Conservation (phyloP, 1,140 invertebrate genomes). For the Pseudomyrmex sp. region DNA sequence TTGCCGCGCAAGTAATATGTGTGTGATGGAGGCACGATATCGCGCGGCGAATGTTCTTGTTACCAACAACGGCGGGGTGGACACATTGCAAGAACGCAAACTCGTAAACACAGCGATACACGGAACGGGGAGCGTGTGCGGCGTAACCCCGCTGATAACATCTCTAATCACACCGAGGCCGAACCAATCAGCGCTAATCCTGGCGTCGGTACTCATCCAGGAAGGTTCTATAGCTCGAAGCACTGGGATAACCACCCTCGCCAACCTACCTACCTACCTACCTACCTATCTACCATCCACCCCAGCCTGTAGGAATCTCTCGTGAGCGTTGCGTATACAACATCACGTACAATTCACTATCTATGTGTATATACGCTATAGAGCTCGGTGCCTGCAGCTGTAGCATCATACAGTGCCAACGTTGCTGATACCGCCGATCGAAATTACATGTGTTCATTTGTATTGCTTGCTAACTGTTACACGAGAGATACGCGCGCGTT, state of each 20-base stretch:
- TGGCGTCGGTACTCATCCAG: slow-evolving; percentile 80
- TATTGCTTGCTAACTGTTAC: slow-evolving; percentile 74
- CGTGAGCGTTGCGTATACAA: slow-evolving; percentile 78
- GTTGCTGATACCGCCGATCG: slow-evolving; percentile 78
- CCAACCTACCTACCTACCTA: not conserved
- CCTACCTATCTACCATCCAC: not conserved
- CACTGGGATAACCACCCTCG: slow-evolving; percentile 77
- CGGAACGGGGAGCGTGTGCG: slow-evolving; percentile 75
- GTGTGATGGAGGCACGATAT: slow-evolving; percentile 16
- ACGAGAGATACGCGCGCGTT: slow-evolving; percentile 49
- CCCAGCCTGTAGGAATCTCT: slow-evolving; percentile 74
- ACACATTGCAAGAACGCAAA: slow-evolving; percentile 79
- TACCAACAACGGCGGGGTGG: slow-evolving; percentile 35
- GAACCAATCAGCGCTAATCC: slow-evolving; percentile 85
- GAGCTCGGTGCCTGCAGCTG: slow-evolving; percentile 67
- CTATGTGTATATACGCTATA: slow-evolving; percentile 44
- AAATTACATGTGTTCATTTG: slow-evolving; percentile 84
- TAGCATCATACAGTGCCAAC: slow-evolving; percentile 71
- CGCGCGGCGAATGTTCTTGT: slow-evolving; percentile 28
- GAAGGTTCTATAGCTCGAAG: slow-evolving; percentile 79
- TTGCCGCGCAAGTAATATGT: not conserved
- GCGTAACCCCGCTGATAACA: slow-evolving; percentile 83
- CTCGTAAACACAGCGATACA: slow-evolving; percentile 77
- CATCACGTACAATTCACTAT: slow-evolving; percentile 76
- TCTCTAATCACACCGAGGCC: slow-evolving; percentile 84